Evolutionary conservation across 2,113 vertebrate genomes (phyloP).

Genomic region (Arothron firmamentum): DNA sequence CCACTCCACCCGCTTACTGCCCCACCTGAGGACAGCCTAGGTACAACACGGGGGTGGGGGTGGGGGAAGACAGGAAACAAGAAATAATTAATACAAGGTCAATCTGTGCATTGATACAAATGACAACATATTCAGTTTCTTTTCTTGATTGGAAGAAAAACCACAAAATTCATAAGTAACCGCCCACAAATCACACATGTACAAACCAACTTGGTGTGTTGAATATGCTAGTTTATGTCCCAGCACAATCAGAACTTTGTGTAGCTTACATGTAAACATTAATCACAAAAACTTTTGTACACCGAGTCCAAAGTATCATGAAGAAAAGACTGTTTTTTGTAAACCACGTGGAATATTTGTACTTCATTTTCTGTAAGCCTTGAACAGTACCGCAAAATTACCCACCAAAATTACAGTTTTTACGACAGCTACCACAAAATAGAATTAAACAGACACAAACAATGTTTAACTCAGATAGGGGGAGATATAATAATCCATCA

Average conservation of each 20-base stretch:
- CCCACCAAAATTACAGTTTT: conserved; percentile 12
- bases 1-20: conserved; percentile 84
- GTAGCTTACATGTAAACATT: too few species aligned
- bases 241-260: too few species aligned
- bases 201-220: too few species aligned
- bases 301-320: too few species aligned
- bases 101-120: neutral
- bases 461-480: too few species aligned
- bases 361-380: conserved; percentile 40
- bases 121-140: neutral
- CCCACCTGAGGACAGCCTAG: conserved; percentile 85
- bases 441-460: neutral
- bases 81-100: conserved; percentile 6
- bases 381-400: conserved; percentile 45
- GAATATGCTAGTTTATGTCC: too few species aligned
- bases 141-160: too few species aligned
- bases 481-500: too few species aligned
- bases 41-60: conserved; percentile 4
- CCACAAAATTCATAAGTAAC: too few species aligned
- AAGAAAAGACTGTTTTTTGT: neutral
- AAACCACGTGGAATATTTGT: conserved; percentile 19
- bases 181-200: too few species aligned
- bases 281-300: too few species aligned
- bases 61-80: neutral
- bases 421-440: neutral